Base-by-base conservation (phyloP, 2,888 invertebrate species). In the Apodemia duryi region DNA sequence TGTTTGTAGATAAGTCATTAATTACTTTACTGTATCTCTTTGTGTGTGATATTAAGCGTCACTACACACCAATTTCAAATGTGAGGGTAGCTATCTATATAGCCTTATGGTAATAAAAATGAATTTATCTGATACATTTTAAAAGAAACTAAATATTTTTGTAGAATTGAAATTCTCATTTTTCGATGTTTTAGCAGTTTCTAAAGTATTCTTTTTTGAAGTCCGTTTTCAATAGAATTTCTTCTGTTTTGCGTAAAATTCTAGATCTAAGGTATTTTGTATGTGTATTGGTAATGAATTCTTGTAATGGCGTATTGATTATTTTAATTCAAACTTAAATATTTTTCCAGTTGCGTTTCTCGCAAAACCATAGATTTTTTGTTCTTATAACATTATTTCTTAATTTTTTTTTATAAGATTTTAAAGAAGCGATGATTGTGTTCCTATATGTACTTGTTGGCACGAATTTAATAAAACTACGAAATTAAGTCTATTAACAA, bases 131-230 rank as follows among this genome's bases (percentile, higher is more conserved):
- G 46, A 46, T 46, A 46, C 46, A n/a, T 46, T 46, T 46, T 46
- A 5, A 46, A 13, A 13, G 13, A 46, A 46, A 46, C 46, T 13
- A 46, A 46, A n/a, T 46, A 46, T 46, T 46, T 46, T 46, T 46
- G 46, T 46, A 46, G 13, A 13, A n/a, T 6, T 46, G 13, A 46
- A 46, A 46, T 43, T 43, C 11, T 43, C 11, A 13, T 46, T 46
- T 46, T 46, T 46, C 46, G 13, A 46, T 46, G 6, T 46, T 46
- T n/a, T 46, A 46, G 5, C 21, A 54, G 28, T 54, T 11, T 32
- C 57, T 32, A 13, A 57, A 57, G 32, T 57, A 57, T 57, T 32
- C 29, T 57, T 57, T 57, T 57, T 11, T 57, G 57, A 13, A 57
- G 29, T 57, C 29, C 32, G 32, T 57, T 57, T 57, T 57, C 11